A percentile compares a stretch with the other conserved stretches of the same genome.
Evolutionary conservation across 2,888 invertebrate genomes (phyloP).

Genomic region (Chaitophorus viminalis): DNA sequence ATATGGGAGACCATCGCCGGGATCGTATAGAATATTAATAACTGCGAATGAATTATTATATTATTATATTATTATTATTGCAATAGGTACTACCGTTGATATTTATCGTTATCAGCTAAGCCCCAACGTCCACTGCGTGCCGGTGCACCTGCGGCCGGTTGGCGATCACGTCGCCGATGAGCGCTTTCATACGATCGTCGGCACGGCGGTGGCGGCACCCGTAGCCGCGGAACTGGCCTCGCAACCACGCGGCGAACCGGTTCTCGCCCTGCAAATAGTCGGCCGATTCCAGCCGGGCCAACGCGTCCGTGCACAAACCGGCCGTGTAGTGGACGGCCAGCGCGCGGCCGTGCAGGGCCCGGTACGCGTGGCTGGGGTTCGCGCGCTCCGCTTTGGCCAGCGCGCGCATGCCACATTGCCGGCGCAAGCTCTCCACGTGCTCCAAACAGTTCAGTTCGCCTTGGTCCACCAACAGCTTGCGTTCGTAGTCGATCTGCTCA

Average conservation of each 20-base stretch:
- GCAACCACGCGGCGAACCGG: background rate
- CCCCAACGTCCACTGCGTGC: background rate
- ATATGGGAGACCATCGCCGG: too few species aligned
- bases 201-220: background rate
- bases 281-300: background rate
- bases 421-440: background rate
- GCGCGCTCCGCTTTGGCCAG: background rate
- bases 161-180: conserved; percentile 1
- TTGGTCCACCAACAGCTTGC: too few species aligned
- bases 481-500: conserved; percentile 3
- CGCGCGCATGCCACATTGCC: background rate
- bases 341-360: too few species aligned
- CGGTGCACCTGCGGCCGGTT: background rate
- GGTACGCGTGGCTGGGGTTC: background rate
- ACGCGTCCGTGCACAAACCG: too few species aligned
- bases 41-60: too few species aligned
- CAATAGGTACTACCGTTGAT: too few species aligned
- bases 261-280: background rate
- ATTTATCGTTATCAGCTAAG: background rate
- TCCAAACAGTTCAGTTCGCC: background rate
- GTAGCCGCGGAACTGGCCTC: background rate
- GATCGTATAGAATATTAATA: too few species aligned
- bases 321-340: too few species aligned
- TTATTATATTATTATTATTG: too few species aligned
- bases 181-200: background rate